These are phyloP conservation scores for Merluccius polli DNA, from an alignment of 2,797 vertebrate species.

Conservation along the genomic window DNA sequence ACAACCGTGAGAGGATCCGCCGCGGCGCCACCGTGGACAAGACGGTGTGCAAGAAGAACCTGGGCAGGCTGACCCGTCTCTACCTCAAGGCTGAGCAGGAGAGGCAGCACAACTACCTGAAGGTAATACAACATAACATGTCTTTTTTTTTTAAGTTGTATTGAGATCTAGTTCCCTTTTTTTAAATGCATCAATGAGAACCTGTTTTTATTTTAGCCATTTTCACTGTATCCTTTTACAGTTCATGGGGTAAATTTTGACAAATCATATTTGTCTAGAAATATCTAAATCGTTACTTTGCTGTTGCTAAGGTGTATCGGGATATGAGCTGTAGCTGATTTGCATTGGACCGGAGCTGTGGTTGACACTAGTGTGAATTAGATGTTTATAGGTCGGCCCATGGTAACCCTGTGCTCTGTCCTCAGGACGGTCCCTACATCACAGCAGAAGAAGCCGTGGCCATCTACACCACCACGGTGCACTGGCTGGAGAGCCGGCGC, in stretches of 20 bases:
- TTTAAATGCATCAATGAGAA: too few relatives aligned
- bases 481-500: constrained; percentile 97
- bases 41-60: constrained; percentile 98
- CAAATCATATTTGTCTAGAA: too few relatives aligned
- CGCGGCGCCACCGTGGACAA: constrained; percentile 98
- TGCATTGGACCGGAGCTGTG: not conserved
- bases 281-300: too few relatives aligned
- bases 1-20: constrained; percentile 96
- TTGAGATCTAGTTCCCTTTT: not conserved
- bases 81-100: constrained; percentile 99
- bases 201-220: not conserved
- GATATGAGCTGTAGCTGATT: too few relatives aligned
- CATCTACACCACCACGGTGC: constrained; percentile 97
- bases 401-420: not conserved
- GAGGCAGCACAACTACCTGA: constrained; percentile 98
- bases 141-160: not conserved
- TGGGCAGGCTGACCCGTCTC: constrained; percentile 92
- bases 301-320: too few relatives aligned
- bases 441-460: constrained; percentile 98
- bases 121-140: constrained; percentile 72
- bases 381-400: not conserved
- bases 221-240: not conserved
- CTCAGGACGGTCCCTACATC: constrained; percentile 97
- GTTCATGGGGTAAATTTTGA: not conserved
- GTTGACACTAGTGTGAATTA: not conserved